Evolutionary conservation across 2,113 vertebrate genomes (phyloP), one percentile per base, ranked within the genome.

Genomic region (Dendropsophus ebraccatus): DNA sequence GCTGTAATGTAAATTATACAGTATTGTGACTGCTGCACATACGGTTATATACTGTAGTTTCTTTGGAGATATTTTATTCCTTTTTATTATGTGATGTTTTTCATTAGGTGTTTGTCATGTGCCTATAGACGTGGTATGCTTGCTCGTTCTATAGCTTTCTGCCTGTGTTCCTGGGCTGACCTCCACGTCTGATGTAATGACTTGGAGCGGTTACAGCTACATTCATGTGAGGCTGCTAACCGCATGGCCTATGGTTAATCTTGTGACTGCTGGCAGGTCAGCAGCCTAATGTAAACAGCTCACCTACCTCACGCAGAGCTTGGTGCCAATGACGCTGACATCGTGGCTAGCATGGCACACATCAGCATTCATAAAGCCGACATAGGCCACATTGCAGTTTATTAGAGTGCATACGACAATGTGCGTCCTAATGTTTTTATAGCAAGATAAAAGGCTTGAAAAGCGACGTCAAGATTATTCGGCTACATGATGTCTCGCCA

Each of bases 221-320:
- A 60, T 74, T 81, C 85, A 87, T 81, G 84, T 81, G 85, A 81
- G 78, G 5, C 85, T 81, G 37, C 41, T 87, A 81, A 87, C 52
- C 35, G 28, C 85, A 81, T 81, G 85, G 81, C 67, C 85, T 74
- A 72, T 87, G 78, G 76, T 60, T 86, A 80, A 86, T 80, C 84
- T 87, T 87, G 85, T 87, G 85, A 87, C 85, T 87, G 77, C 78
- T 37, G 78, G 52, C 78, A 81, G 65, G 77, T 81, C 54, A 81
- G 78, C 67, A 62, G 19, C 21, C 69, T 62, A 86, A 86, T 86
- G 75, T 86, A 80, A 79, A 80, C 76, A 80, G 62, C 84, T 80
- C 50, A 80, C 76, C 84, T 86, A 80, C 75, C 28, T 78, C 83
- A 52, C 62, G 25, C 45, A 14, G 23, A 56, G 25, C 21, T 9